phyloP scores from a whole-genome alignment of 2,797 vertebrate genomes.

The Alcedo quadribrachys region DNA sequence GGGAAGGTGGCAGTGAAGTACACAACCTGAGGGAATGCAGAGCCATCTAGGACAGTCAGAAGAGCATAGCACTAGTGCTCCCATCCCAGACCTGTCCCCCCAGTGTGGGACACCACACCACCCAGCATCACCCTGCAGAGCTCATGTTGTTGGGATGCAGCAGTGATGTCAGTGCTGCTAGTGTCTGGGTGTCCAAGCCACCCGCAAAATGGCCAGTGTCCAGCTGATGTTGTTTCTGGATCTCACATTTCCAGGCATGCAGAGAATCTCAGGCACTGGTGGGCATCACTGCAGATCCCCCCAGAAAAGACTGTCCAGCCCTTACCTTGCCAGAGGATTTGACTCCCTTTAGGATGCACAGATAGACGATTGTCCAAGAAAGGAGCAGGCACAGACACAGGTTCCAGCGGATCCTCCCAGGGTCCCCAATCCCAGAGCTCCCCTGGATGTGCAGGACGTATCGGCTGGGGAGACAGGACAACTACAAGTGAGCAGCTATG shows the following conservation, averaged over 20 bases:
- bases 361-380: conserved; percentile 82
- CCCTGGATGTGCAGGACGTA: conserved; percentile 85
- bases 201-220: not conserved
- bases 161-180: not conserved
- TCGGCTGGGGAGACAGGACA: conserved; percentile 68
- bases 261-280: not conserved
- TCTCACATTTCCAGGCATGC: not conserved
- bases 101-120: accelerated
- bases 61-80: accelerated
- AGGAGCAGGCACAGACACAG: conserved; percentile 83
- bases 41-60: not conserved
- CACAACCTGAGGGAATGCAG: conserved; percentile 73
- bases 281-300: accelerated
- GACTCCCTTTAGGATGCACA: conserved; percentile 85
- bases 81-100: no score
- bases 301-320: not conserved
- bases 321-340: conserved; percentile 85
- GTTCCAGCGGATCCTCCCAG: conserved; percentile 81
- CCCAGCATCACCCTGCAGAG: not conserved
- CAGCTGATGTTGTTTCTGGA: not conserved
- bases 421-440: conserved; percentile 80
- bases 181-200: not conserved
- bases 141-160: not conserved
- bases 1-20: conserved; percentile 86
- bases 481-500: not conserved